Conservation (phyloP, 2,888 invertebrate species). For the Drosophila melanocephala region DNA sequence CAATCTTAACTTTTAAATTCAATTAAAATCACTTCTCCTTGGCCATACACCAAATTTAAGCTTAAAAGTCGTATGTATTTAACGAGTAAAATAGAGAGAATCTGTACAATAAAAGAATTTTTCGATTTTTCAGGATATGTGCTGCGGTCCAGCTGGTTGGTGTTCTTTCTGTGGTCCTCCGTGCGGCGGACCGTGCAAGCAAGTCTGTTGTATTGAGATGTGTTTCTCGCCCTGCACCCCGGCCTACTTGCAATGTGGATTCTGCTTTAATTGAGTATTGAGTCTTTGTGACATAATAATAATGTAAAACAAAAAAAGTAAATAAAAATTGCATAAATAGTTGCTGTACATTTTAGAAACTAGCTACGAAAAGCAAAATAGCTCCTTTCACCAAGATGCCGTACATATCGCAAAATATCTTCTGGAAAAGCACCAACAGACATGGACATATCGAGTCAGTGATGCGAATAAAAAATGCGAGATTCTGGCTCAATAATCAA, state of each 20-base stretch:
- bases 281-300: constrained; percentile 28
- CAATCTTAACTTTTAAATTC: neutral
- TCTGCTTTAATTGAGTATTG: constrained; percentile 17
- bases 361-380: neutral
- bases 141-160: constrained; percentile 56
- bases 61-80: constrained; percentile 1
- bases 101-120: neutral
- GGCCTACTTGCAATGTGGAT: constrained; percentile 63
- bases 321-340: neutral
- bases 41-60: neutral
- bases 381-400: neutral
- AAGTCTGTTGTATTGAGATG: constrained; percentile 59
- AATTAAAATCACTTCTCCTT: neutral
- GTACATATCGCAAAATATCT: neutral
- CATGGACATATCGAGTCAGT: neutral
- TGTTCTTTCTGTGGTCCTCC: constrained; percentile 65
- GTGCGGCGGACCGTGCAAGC: constrained; percentile 43
- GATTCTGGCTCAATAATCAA: too few species aligned
- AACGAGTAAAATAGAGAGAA: too few species aligned
- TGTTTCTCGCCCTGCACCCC: constrained; percentile 65
- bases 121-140: constrained; percentile 48
- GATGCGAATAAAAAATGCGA: too few species aligned
- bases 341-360: neutral
- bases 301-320: constrained; percentile 45
- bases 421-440: accelerated